Percentiles rank a stretch among this genome's conserved stretches.
Evolutionary conservation across 2,888 invertebrate genomes (phyloP).

Genomic region (Troilus luridus): DNA sequence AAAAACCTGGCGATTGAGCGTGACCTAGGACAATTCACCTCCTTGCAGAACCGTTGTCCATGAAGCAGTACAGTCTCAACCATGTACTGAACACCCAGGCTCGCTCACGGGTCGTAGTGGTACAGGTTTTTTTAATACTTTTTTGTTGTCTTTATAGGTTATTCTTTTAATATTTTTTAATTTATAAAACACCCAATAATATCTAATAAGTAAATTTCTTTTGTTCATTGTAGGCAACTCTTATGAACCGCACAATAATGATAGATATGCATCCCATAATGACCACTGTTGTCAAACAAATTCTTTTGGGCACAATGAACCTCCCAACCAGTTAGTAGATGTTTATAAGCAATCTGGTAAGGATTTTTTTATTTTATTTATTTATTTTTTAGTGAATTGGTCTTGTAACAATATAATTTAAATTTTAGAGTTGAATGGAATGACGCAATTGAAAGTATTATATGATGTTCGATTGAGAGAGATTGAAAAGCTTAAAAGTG

Average conservation of each 20-base stretch:
- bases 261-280: constrained; percentile 47
- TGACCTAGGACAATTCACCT: too few species aligned
- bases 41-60: too few species aligned
- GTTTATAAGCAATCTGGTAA: constrained; percentile 60
- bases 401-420: not conserved
- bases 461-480: constrained; percentile 64
- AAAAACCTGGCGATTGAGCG: too few species aligned
- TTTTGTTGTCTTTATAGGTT: too few species aligned
- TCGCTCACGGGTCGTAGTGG: too few species aligned
- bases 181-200: too few species aligned
- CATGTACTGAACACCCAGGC: too few species aligned
- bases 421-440: constrained; percentile 60
- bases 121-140: too few species aligned
- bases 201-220: not conserved
- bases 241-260: not conserved
- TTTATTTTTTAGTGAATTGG: constrained; percentile 10
- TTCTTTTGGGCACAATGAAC: not conserved
- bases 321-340: constrained; percentile 48
- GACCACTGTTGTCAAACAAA: constrained; percentile 52
- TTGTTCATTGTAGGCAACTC: not conserved
- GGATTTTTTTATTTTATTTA: not conserved
- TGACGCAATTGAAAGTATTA: constrained; percentile 64
- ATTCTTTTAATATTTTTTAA: too few species aligned
- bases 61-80: too few species aligned
- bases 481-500: constrained; percentile 61